Evolutionary conservation across 92 coral and sea anemone species (phyloP), one percentile per base, ranked within the genome.

Genomic region (Pocillopora grandis): DNA sequence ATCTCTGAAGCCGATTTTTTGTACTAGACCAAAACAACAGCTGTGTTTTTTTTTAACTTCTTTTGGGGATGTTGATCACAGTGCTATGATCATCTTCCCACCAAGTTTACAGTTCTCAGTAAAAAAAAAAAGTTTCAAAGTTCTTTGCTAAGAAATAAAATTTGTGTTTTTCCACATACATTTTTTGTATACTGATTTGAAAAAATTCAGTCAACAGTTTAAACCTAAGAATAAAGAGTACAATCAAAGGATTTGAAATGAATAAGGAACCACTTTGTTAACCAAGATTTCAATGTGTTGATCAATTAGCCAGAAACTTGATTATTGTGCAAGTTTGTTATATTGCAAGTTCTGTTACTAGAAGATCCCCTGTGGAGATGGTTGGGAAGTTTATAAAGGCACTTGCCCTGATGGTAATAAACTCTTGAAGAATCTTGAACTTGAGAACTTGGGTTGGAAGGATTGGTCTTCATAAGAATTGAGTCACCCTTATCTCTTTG

Each of bases 331-430:
- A 42, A 42, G 8, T 42, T 42, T 42, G 52, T 42, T 42, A 42
- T 42, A 3, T 42, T 42, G 52, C 7, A 42, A 42, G 4, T 42
- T 42, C 52, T 42, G 4, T 42, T 42, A 3, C 52, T 3, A 2
- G 52, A 42, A 42, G 52, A 42, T 42, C 4, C 52, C 49, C 52
- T 7, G 8, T 42, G 52, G 8, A 42, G 52, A 42, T 3, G 72
- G 52, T 14, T 68, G 14, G 23, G 12, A 42, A 8, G 27, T 42
- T 69, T 8, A 7, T 31, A 42, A 80, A 70, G 77, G 66, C 85
- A 70, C 85, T 80, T 80, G 85, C 85, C 85, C 85, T 80, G 85
- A 35, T 70, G 18, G 11, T 36, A 6, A 1, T 69, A 1, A 69
- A 35, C 9, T n/a, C 57, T 55, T 11, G 55, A 55, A 11, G 19